Evolutionary conservation across 2,888 invertebrate species (phyloP).

Genomic region (Macrosoma leucophasiata): DNA sequence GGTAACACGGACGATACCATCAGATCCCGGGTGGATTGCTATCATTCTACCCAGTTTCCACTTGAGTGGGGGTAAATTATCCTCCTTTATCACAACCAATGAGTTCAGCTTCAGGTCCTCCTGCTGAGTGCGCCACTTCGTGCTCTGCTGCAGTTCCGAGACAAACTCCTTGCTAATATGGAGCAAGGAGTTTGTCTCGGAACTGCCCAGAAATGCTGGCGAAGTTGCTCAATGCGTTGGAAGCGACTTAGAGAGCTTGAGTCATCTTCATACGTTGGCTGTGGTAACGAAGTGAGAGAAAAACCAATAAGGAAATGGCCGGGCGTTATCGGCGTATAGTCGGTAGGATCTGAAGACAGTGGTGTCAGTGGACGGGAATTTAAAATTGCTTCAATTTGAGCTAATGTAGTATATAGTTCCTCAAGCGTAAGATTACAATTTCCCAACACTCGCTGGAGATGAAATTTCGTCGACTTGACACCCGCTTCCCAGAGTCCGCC

Average conservation of each 20-base stretch:
- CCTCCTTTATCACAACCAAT: constrained; percentile 7
- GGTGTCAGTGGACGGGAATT: constrained; percentile 24
- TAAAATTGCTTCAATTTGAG: constrained; percentile 22
- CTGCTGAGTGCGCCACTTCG: constrained; percentile 5
- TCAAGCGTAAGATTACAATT: constrained; percentile 23
- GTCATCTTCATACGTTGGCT: not conserved
- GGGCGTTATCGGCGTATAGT: constrained; percentile 19
- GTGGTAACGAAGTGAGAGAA: constrained; percentile 15
- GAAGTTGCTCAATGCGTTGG: constrained; percentile 7
- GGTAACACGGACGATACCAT: constrained; percentile 5
- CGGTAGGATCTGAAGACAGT: constrained; percentile 17
- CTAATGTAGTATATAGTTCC: constrained; percentile 19
- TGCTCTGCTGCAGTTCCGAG: constrained; percentile 5
- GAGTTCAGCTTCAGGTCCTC: not conserved
- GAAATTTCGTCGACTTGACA: constrained; percentile 16
- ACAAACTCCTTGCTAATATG: constrained; percentile 3
- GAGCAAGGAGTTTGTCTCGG: too few relatives aligned
- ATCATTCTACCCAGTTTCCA: constrained; percentile 10
- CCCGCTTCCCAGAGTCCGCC: constrained; percentile 19
- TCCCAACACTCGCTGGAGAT: constrained; percentile 18
- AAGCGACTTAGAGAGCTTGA: constrained; percentile 2
- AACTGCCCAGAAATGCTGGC: constrained; percentile 15
- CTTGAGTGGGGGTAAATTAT: constrained; percentile 7
- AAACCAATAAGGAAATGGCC: constrained; percentile 25
- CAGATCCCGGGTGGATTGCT: constrained; percentile 2